Evolutionary conservation across 2,113 vertebrate species (phyloP).

Genomic region (Phaetusa simplex): DNA sequence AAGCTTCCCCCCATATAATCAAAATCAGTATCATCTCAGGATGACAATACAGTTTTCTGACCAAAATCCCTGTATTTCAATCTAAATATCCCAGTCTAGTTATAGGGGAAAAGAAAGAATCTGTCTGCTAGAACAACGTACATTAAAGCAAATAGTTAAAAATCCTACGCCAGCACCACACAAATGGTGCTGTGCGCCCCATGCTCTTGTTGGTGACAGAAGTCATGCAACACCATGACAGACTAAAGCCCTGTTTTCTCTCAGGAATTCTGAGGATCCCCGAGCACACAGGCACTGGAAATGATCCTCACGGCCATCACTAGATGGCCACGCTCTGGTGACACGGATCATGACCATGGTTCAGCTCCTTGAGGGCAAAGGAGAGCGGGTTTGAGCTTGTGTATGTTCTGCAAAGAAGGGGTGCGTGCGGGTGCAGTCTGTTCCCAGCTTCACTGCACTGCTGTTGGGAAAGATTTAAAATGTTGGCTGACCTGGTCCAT

Average conservation of each 20-base stretch:
- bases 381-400: not conserved
- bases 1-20: not conserved
- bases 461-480: not conserved
- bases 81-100: not conserved
- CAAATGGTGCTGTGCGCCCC: not conserved
- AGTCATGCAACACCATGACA: not conserved
- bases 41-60: not conserved
- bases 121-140: not conserved
- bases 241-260: not conserved
- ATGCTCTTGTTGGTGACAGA: not conserved
- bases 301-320: not conserved
- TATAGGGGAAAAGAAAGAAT: not conserved
- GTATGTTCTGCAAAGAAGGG: not conserved
- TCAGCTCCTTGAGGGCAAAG: not conserved
- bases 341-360: not conserved
- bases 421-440: not conserved
- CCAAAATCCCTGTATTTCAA: not conserved
- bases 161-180: not conserved
- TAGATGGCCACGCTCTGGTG: not conserved
- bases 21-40: not conserved
- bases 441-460: not conserved
- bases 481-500: not conserved
- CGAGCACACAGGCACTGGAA: not conserved
- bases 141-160: not conserved
- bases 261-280: not conserved